Percentiles rank a stretch among this genome's conserved stretches.
These are phyloP conservation scores for Bungarus multicinctus DNA, from an alignment of 2,113 vertebrate species.

Conservation along the genomic window DNA sequence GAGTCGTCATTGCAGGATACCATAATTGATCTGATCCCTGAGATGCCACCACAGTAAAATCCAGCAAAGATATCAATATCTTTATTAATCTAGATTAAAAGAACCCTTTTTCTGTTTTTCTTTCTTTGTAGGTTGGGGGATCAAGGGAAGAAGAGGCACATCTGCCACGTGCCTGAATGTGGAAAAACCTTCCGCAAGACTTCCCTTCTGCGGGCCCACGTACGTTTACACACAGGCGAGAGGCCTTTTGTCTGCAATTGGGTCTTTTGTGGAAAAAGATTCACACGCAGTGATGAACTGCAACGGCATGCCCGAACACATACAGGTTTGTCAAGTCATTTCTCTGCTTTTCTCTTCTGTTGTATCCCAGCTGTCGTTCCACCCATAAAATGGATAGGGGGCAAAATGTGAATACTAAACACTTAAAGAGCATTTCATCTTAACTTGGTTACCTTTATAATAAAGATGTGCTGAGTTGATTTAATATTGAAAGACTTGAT, in stretches of 20 bases:
- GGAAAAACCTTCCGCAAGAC: slow-evolving; percentile 96
- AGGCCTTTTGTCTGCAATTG: slow-evolving; percentile 95
- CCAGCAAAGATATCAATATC: neutral
- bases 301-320: slow-evolving; percentile 93
- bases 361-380: neutral
- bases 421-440: no score
- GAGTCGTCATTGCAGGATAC: neutral
- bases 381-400: neutral
- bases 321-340: slow-evolving; percentile 77
- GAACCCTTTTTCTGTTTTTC: fast-evolving
- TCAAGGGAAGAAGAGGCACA: slow-evolving; percentile 93
- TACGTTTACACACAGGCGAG: slow-evolving; percentile 92
- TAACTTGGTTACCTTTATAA: no score
- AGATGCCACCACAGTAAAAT: neutral
- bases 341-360: neutral
- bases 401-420: no score
- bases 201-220: slow-evolving; percentile 89
- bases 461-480: neutral
- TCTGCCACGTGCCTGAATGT: slow-evolving; percentile 93
- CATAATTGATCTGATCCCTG: neutral
- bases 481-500: neutral
- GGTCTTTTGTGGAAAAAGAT: slow-evolving; percentile 96
- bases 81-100: neutral
- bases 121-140: slow-evolving; percentile 79
- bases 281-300: slow-evolving; percentile 93